Conservation (phyloP, 1,140 invertebrate genomes). For the Drosophila orosa region DNA sequence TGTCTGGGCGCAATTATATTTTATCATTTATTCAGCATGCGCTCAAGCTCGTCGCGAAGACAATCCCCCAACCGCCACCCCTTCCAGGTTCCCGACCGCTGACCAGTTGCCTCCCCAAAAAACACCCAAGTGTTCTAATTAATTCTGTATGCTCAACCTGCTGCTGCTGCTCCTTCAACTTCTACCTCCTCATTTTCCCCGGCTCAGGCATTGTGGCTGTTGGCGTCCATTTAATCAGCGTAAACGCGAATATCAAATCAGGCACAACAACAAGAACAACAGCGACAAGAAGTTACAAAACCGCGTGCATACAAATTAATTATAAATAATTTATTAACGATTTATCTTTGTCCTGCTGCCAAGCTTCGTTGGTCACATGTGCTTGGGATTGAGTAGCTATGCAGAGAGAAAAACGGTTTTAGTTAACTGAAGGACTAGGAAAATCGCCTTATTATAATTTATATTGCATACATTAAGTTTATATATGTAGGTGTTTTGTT, state of each 20-base stretch:
- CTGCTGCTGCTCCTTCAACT: slow-evolving; percentile 37
- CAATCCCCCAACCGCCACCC: slow-evolving; percentile 10
- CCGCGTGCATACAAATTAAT: slow-evolving; percentile 79
- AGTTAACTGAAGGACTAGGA: neutral
- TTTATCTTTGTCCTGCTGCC: slow-evolving; percentile 78
- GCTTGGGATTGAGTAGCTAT: slow-evolving; percentile 49
- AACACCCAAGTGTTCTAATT: slow-evolving; percentile 68
- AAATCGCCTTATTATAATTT: neutral
- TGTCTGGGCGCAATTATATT: slow-evolving; percentile 75
- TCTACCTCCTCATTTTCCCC: slow-evolving; percentile 21
- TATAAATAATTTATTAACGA: slow-evolving; percentile 83
- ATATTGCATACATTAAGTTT: no score
- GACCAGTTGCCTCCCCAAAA: slow-evolving; percentile 7
- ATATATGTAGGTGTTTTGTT: no score
- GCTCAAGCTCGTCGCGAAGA: slow-evolving; percentile 47
- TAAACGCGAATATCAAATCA: slow-evolving; percentile 82
- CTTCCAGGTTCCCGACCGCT: neutral
- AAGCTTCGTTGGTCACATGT: slow-evolving; percentile 51
- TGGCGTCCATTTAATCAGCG: slow-evolving; percentile 77
- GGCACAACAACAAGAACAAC: slow-evolving; percentile 24
- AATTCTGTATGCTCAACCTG: slow-evolving; percentile 68
- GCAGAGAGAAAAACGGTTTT: slow-evolving; percentile 3
- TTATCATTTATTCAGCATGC: slow-evolving; percentile 82
- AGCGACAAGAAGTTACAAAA: slow-evolving; percentile 59
- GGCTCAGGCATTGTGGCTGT: slow-evolving; percentile 39